phyloP scores from a whole-genome alignment of 1,140 invertebrate genomes.

The Platorchestia sp. region DNA sequence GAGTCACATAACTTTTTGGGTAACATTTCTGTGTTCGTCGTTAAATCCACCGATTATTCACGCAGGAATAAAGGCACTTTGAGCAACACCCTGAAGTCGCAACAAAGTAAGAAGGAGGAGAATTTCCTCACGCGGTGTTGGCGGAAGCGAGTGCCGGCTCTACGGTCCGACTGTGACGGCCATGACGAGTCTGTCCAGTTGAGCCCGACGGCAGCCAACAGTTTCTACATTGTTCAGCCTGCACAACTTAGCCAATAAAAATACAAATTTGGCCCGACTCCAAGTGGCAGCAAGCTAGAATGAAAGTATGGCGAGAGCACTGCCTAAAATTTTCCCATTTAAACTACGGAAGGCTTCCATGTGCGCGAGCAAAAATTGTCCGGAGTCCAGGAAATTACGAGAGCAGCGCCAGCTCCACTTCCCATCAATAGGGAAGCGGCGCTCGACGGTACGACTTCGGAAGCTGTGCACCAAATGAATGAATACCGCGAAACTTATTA shows the following conservation, averaged over 20 bases:
- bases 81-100: no score
- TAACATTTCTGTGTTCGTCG: neutral
- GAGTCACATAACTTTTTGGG: neutral
- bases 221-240: constrained; percentile 51
- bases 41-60: neutral
- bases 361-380: constrained; percentile 8
- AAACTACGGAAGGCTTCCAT: constrained; percentile 45
- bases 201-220: neutral
- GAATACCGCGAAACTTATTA: neutral
- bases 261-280: constrained; percentile 46
- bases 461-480: neutral
- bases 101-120: neutral
- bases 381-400: neutral
- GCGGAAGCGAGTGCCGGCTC: neutral
- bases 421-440: neutral
- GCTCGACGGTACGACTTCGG: neutral
- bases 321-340: constrained; percentile 42
- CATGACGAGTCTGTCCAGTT: neutral
- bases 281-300: constrained; percentile 49
- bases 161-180: neutral
- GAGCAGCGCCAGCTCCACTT: neutral
- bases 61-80: neutral
- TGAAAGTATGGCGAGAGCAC: constrained; percentile 46
- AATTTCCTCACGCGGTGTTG: neutral
- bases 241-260: constrained; percentile 52